phyloP scores from a whole-genome alignment of 2,797 vertebrate species.

The Anguilla megastoma region DNA sequence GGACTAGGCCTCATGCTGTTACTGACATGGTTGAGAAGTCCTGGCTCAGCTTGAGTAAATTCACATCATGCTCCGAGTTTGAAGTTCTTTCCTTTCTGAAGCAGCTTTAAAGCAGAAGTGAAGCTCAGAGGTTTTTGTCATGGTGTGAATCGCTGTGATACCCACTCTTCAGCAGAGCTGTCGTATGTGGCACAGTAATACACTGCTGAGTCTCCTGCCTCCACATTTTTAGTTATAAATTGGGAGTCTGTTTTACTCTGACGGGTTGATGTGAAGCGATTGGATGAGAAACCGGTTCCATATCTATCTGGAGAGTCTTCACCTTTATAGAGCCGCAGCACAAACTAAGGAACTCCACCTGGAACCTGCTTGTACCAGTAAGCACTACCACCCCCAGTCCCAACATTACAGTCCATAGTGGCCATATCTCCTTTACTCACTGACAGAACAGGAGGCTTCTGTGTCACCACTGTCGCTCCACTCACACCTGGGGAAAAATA shows the following conservation, averaged over 20 bases:
- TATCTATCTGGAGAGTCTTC: no score
- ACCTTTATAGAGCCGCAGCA: no score
- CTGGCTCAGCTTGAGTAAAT: not conserved
- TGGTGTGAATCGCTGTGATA: not conserved
- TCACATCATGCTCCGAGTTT: no score
- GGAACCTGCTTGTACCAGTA: not conserved
- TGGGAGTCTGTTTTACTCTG: slow-evolving; percentile 38
- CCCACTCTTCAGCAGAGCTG: no score
- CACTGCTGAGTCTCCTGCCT: slow-evolving; percentile 21
- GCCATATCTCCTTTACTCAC: slow-evolving; percentile 25
- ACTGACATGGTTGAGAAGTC: not conserved
- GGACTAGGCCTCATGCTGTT: not conserved
- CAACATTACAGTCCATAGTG: not conserved
- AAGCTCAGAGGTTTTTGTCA: not conserved
- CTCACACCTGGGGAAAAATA: not conserved
- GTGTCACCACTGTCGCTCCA: no score
- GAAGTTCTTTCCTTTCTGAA: slow-evolving; percentile 17
- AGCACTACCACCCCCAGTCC: not conserved
- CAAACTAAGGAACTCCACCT: not conserved
- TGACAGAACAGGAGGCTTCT: slow-evolving; percentile 23
- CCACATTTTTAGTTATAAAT: slow-evolving; percentile 50
- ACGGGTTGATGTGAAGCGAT: slow-evolving; percentile 41
- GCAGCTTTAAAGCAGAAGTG: slow-evolving; percentile 30
- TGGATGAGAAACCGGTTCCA: slow-evolving; percentile 50
- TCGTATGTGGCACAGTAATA: slow-evolving; percentile 14